Evolutionary conservation across 1,140 invertebrate genomes (phyloP).

Genomic region (Zaprionus taronus): DNA sequence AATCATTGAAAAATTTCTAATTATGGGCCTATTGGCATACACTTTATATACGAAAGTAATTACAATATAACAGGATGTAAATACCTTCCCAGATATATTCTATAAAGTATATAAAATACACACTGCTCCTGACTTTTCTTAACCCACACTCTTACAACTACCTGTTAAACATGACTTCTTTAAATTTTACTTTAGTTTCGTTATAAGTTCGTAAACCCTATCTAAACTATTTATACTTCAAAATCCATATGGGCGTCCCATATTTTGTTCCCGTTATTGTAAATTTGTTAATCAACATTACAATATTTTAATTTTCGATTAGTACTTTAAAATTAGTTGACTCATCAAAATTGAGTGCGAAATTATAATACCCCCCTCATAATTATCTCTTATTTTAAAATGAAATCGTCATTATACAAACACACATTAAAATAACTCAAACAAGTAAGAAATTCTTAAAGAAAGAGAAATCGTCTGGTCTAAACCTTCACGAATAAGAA

Average conservation of each 20-base stretch:
- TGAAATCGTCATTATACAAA: too few relatives aligned
- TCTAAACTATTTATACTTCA: background rate
- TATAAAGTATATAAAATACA: background rate
- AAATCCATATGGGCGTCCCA: too few relatives aligned
- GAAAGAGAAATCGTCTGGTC: background rate
- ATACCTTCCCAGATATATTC: background rate
- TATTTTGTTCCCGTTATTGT: too few relatives aligned
- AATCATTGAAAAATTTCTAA: too few relatives aligned
- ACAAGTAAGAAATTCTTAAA: background rate
- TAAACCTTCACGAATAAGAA: background rate
- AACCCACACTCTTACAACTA: background rate
- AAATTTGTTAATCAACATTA: too few relatives aligned
- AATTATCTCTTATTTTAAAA: too few relatives aligned
- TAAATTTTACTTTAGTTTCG: background rate
- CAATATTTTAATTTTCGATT: too few relatives aligned
- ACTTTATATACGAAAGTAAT: background rate
- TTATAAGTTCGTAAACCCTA: background rate
- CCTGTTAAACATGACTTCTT: background rate
- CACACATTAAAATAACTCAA: too few relatives aligned
- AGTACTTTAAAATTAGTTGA: too few relatives aligned
- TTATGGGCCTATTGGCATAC: background rate
- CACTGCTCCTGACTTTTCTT: background rate
- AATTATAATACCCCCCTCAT: too few relatives aligned
- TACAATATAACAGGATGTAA: too few relatives aligned
- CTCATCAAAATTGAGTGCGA: too few relatives aligned